Evolutionary conservation across 1,140 invertebrate genomes (phyloP), one percentile per base, ranked within the genome.

Genomic region (Drosophila baimaii): DNA sequence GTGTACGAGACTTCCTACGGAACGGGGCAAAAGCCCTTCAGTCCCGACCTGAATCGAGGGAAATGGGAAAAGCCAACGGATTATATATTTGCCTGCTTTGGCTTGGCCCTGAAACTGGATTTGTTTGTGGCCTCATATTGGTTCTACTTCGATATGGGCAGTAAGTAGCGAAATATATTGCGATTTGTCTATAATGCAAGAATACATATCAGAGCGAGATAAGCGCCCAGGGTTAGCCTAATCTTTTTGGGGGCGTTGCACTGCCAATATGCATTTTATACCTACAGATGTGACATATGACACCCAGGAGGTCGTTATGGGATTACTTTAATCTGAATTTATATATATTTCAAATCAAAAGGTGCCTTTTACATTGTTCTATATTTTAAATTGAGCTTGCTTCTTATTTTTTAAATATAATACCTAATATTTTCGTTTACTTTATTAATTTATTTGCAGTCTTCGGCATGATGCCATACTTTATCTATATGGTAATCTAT

Each of bases 1-100:
- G 79, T 83, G 2, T 91, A 90, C 58, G 90, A 89, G 44, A 70
- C 79, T 12, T 91, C 90, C 2, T 92, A 92, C 37, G 91, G 88
- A 41, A 78, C 57, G 35, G 91, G 91, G 8, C 66, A 61, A 19
- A 81, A 70, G 52, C 91, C 90, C 31, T 91, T 89, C 44, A 70
- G 70, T 2, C 91, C 90, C 17, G 91, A 92, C 29, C 46, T 59
- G 5, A 37, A 66, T 21, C 91, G 91, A 15, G 91, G 90, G 3
- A 83, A 77, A 47, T 92, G 91, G 91, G 76, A 89, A 44, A 77
- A 81, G 10, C 80, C 89, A 8, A 65, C 64, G 21, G 91, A 92
- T 57, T 92, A 66, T 44, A 49, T 91, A 1, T 90, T 72, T 17
- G 89, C 85, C 49, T 84, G 85, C 21, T 66, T 84, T 15, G 85